A percentile compares a stretch with the other conserved stretches of the same genome.
Evolutionary conservation across 2,888 invertebrate species (phyloP).

Genomic region (Acleris sparsana): DNA sequence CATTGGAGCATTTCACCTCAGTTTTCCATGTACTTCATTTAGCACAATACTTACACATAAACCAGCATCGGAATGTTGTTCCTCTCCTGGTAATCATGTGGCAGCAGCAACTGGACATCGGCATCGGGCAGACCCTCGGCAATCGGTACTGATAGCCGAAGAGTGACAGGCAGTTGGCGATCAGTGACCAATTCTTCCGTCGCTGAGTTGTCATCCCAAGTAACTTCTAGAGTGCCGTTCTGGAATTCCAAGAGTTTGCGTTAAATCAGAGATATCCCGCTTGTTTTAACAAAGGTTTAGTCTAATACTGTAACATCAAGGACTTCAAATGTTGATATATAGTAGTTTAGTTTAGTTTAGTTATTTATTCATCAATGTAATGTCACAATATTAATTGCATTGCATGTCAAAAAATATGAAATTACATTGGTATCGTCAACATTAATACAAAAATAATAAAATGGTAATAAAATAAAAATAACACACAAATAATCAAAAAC

Average conservation of each 20-base stretch:
- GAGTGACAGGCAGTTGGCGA: conserved; percentile 82
- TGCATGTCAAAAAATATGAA: no score
- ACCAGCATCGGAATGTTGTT: conserved; percentile 92
- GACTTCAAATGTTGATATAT: no score
- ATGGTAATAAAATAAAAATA: no score
- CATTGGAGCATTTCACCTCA: no score
- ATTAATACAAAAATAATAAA: no score
- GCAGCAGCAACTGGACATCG: conserved; percentile 89
- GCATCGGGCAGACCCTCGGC: conserved; percentile 86
- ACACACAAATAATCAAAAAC: no score
- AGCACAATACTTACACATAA: conserved; percentile 87
- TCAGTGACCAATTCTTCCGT: conserved; percentile 75
- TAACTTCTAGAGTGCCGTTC: conserved; percentile 62
- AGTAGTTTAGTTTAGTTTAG: no score
- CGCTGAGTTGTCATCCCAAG: conserved; percentile 88
- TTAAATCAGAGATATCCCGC: not conserved
- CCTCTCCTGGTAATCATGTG: conserved; percentile 87
- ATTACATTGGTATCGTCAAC: no score
- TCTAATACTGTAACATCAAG: no score
- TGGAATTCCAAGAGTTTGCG: conserved; percentile 42
- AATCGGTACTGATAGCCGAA: conserved; percentile 85
- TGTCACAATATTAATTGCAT: no score
- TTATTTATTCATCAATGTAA: no score
- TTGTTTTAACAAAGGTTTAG: no score
- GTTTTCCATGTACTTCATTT: not conserved